phyloP scores from a whole-genome alignment of 2,797 vertebrate genomes.

The Notoglanidium macrostoma region DNA sequence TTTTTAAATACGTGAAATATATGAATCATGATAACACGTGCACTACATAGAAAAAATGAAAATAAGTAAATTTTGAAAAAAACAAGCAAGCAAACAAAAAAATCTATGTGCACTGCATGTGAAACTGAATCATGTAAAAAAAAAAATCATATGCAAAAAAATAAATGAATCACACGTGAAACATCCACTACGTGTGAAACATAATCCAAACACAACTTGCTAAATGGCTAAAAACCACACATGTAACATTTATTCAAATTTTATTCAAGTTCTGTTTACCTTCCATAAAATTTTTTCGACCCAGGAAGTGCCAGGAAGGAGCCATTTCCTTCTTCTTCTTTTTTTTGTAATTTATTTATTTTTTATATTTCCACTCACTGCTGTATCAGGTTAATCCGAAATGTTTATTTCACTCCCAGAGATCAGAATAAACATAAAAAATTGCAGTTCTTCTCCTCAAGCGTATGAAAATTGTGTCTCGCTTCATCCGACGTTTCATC shows the following conservation, averaged over 20 bases:
- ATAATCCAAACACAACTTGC: background rate
- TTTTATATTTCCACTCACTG: background rate
- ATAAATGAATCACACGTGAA: background rate
- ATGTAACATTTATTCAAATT: background rate
- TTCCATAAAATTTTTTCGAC: background rate
- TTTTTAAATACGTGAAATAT: background rate
- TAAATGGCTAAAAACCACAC: background rate
- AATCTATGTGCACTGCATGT: background rate
- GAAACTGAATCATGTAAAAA: background rate
- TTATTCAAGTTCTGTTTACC: background rate
- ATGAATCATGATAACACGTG: background rate
- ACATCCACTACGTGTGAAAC: background rate
- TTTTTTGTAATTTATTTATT: background rate
- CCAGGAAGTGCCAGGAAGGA: background rate
- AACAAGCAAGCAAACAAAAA: background rate
- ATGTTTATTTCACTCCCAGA: background rate
- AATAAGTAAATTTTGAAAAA: background rate
- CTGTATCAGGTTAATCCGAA: background rate
- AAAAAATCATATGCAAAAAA: background rate
- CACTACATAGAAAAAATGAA: background rate
- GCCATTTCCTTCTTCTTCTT: background rate
- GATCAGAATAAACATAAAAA: background rate
- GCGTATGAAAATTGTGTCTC: constrained; percentile 3
- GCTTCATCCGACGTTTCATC: constrained; percentile 8
- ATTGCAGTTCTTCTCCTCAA: background rate